Conservation (phyloP, 2,113 vertebrate genomes). For the Hypocryptadius cinnamomeus region DNA sequence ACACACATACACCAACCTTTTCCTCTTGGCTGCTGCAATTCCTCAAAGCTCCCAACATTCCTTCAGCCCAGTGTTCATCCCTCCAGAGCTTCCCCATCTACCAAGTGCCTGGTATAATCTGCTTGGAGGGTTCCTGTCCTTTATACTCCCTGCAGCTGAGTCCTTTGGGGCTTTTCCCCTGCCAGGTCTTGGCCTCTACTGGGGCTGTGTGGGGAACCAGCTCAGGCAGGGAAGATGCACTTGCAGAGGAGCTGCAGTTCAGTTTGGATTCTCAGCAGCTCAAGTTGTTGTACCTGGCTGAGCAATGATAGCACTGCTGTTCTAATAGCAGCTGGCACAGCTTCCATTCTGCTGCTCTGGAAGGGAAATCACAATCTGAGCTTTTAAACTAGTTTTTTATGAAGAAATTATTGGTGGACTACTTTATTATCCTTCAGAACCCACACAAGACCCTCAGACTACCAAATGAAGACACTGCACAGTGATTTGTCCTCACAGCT, state of each 20-base stretch:
- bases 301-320: not conserved
- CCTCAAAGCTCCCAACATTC: not conserved
- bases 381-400: not conserved
- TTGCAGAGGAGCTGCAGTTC: not conserved
- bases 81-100: not conserved
- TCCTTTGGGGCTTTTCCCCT: not conserved
- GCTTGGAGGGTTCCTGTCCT: not conserved
- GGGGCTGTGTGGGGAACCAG: not conserved
- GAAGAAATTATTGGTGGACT: not conserved
- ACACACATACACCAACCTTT: not conserved
- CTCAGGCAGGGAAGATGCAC: not conserved
- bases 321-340: not conserved
- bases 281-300: not conserved
- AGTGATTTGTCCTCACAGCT: not conserved
- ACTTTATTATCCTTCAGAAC: not conserved
- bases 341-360: not conserved
- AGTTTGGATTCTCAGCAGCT: not conserved
- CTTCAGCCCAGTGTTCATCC: not conserved
- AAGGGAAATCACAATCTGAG: not conserved
- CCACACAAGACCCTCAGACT: not conserved
- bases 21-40: not conserved
- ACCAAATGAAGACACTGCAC: not conserved
- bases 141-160: not conserved
- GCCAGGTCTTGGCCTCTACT: not conserved
- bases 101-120: not conserved